Percentiles rank a stretch among this genome's conserved stretches.
These are phyloP conservation scores for Stegastes partitus DNA, from an alignment of 2,113 vertebrate species.

Conservation along the genomic window DNA sequence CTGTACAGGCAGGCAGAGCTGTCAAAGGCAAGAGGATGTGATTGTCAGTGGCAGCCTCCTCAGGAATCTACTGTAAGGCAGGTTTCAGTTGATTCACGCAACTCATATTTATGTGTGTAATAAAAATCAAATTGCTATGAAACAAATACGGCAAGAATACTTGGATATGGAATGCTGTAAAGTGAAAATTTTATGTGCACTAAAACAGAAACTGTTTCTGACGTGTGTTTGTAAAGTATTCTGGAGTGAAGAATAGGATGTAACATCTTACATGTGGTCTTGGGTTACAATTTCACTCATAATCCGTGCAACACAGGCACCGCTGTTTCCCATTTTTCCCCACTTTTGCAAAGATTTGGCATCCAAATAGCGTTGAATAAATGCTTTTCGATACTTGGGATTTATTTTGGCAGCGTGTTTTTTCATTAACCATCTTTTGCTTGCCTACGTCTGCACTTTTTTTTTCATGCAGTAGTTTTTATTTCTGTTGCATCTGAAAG, in stretches of 20 bases:
- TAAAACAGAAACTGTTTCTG: neutral
- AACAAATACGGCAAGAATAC: neutral
- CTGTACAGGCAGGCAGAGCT: neutral
- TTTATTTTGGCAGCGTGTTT: neutral
- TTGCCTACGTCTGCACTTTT: neutral
- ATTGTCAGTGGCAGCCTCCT: slow-evolving; percentile 20
- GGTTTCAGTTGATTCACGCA: neutral
- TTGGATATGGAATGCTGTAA: neutral
- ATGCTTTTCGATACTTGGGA: too few species aligned
- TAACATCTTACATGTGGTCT: too few species aligned
- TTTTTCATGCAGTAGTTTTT: neutral
- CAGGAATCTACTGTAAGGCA: slow-evolving; percentile 30
- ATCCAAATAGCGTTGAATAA: too few species aligned
- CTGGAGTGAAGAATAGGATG: neutral
- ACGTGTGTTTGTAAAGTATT: neutral
- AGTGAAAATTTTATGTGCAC: neutral
- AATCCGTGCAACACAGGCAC: too few species aligned
- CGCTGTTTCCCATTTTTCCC: too few species aligned
- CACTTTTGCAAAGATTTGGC: too few species aligned
- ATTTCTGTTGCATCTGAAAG: neutral
- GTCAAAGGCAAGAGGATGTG: neutral
- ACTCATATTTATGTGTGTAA: neutral
- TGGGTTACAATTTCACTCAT: too few species aligned
- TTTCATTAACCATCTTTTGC: neutral
- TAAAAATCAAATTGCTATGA: neutral